Evolutionary conservation across 2,113 vertebrate species (phyloP).

Genomic region (Lynx canadensis): DNA sequence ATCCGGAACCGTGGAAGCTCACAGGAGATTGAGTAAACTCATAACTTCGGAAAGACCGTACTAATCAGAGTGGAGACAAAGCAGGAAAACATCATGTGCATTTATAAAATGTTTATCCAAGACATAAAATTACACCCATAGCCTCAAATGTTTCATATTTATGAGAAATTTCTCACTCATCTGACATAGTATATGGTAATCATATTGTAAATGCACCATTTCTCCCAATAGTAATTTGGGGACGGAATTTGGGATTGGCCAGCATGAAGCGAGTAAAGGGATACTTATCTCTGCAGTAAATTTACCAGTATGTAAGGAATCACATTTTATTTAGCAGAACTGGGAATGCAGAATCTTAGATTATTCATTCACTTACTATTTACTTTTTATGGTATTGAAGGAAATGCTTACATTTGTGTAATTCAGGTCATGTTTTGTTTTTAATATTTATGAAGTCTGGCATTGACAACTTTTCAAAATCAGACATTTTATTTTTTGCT

Average conservation of each 20-base stretch:
- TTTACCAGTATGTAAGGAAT: background rate
- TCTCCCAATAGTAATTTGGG: background rate
- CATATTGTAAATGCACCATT: background rate
- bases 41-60: background rate
- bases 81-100: background rate
- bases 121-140: background rate
- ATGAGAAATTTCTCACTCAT: background rate
- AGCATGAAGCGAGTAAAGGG: background rate
- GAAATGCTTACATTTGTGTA: background rate
- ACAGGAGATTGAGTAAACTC: background rate
- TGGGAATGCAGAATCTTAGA: background rate
- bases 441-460: background rate
- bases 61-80: background rate
- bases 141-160: background rate
- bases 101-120: background rate
- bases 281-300: background rate
- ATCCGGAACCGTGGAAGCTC: no score
- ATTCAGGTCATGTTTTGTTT: background rate
- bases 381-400: background rate
- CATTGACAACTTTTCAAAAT: background rate
- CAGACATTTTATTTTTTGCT: background rate
- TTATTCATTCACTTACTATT: background rate
- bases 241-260: background rate
- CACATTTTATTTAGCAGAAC: background rate
- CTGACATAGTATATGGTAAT: background rate